Evolutionary conservation across 2,113 vertebrate species (phyloP), one percentile per base, ranked within the genome.

Genomic region (Australoheros scitulus): DNA sequence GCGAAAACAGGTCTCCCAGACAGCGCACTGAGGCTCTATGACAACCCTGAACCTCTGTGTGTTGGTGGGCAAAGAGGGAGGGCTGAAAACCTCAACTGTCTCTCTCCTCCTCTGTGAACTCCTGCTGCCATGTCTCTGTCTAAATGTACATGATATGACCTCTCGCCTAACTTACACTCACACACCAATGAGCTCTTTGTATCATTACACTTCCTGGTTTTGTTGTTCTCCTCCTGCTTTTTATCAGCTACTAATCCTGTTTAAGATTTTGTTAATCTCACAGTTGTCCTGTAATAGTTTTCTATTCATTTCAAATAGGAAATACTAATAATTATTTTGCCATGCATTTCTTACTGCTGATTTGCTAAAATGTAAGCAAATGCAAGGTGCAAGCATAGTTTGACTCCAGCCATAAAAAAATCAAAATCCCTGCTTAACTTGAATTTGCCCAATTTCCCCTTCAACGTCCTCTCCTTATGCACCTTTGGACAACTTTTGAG

Each of bases 1-100:
- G 87, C 79, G 80, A 84, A 90, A 92, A 88, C 91, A 92, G 88
- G 90, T 92, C 85, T 91, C 75, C 76, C 81, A 91, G 91, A 92
- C 87, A 87, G 79, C 79, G 5, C 91, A 85, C 90, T 65, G 60
- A 86, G 91, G 87, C 79, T 87, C 88, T 84, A 43, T 93, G 91
- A 94, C 88, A 90, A 84, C 84, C 55, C 36, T 10, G 17, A 75
- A 82, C 56, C 81, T 89, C 87, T 77, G 88, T 81, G 80, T 76
- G 87, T 72, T 86, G 72, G 87, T 85, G 87, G 86, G 80, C 57
- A 80, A 82, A 78, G 75, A 57, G 56, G 79, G 84, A 38, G 60
- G 79, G 70, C 38, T 74, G 6, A 61, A 70, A 81, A 85, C 61
- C 82, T 82, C 20, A 85, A 72, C 82, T 85, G 1, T 34, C 57